Evolutionary conservation across 92 coral and sea anemone species (phyloP).

Genomic region (Porites lobata): DNA sequence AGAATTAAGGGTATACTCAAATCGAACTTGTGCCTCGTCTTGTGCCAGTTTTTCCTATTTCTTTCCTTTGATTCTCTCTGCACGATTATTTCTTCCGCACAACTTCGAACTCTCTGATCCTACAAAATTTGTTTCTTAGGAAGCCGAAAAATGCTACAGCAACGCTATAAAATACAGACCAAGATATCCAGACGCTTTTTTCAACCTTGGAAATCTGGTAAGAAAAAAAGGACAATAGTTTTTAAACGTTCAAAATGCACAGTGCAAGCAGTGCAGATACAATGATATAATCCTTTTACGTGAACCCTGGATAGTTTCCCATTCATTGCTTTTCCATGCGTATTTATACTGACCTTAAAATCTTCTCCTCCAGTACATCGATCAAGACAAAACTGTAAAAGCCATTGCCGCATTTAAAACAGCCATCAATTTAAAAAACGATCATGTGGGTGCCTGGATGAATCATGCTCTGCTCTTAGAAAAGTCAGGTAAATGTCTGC

Average conservation of each 20-base stretch:
- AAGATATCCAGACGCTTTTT: constrained; percentile 89
- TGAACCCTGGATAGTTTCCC: no score
- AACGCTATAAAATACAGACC: constrained; percentile 81
- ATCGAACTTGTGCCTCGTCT: no score
- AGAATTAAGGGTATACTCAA: no score
- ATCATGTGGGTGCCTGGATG: constrained; percentile 92
- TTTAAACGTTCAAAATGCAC: neutral
- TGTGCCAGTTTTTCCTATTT: no score
- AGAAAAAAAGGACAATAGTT: neutral
- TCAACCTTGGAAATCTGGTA: constrained; percentile 96
- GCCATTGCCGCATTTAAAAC: constrained; percentile 79
- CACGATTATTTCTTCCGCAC: no score
- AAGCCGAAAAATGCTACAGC: constrained; percentile 87
- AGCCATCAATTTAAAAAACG: constrained; percentile 75
- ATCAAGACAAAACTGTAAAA: constrained; percentile 69
- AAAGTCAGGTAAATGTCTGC: constrained; percentile 78
- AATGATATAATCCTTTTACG: no score
- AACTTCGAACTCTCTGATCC: no score
- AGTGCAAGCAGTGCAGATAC: no score
- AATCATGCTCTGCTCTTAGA: constrained; percentile 87
- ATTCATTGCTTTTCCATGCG: neutral
- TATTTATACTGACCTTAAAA: no score
- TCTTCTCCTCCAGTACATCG: constrained; percentile 73
- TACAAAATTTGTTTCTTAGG: constrained; percentile 46
- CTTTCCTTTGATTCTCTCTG: no score